phyloP scores from a whole-genome alignment of 1,140 invertebrate genomes.

The Helicoverpa zea region DNA sequence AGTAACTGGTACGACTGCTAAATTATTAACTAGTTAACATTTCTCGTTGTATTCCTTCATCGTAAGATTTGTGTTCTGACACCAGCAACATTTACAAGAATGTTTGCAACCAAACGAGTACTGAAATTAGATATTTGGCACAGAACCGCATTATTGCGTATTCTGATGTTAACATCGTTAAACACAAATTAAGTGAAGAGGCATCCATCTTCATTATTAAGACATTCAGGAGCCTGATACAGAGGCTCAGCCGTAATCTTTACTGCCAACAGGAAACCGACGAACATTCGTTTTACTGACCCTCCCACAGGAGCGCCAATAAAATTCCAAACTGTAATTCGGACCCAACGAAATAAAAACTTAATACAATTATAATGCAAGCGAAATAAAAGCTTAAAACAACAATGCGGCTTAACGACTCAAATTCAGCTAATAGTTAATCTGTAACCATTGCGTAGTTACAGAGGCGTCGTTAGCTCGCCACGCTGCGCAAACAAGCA shows the following conservation, averaged over 20 bases:
- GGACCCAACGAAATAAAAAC: neutral
- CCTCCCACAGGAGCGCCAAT: neutral
- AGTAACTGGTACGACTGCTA: no score
- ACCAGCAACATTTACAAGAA: no score
- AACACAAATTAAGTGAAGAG: slow-evolving; percentile 36
- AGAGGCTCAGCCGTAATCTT: slow-evolving; percentile 18
- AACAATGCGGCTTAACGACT: neutral
- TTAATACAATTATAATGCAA: slow-evolving; percentile 14
- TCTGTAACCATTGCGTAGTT: slow-evolving; percentile 42
- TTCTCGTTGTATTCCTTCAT: neutral
- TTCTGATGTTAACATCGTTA: slow-evolving; percentile 6
- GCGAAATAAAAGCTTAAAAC: neutral
- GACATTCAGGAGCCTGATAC: slow-evolving; percentile 24
- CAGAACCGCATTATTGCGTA: neutral
- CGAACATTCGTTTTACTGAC: neutral
- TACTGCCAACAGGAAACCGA: neutral
- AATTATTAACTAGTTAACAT: neutral
- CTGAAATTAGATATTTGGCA: neutral
- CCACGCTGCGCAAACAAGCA: slow-evolving; percentile 44
- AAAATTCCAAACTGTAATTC: neutral
- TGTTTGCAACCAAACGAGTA: neutral
- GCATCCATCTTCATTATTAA: slow-evolving; percentile 42
- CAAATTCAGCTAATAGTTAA: slow-evolving; percentile 37
- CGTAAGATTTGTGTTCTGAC: neutral
- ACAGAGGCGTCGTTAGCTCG: slow-evolving; percentile 42